Evolutionary conservation across 2,797 vertebrate species (phyloP), one percentile per base, ranked within the genome.

Genomic region (Sphenopsis melanotis): DNA sequence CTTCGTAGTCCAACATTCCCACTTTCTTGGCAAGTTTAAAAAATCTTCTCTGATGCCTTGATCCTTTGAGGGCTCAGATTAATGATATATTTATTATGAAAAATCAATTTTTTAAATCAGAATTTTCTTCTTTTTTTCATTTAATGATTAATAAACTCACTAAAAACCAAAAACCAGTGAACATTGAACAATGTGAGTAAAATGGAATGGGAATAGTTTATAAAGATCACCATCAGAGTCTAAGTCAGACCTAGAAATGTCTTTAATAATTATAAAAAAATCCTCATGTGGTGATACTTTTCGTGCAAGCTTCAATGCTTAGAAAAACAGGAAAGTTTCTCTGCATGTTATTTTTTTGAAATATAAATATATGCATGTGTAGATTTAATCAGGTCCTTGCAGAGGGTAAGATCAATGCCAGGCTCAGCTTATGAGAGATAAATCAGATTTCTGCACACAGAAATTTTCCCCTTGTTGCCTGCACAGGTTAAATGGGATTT

Each of bases 251-350:
- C 27, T 60, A 27, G 56, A 90, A 82, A 83, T 34, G 24, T 36
- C 47, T 63, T 30, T 69, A 22, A 53, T 68, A 84, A 88, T 70
- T 36, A 53, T 12, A 41, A 12, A 1, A 50, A 52, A 41, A 30
- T 9, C 47, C 34, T 68, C 24, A 39, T 26, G 23, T 29, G 12
- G 53, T 90, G 82, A 91, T 93, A 90, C 72, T 78, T 85, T 94
- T 97, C 94, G 71, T 96, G 89, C 63, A 60, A 41, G 46, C 63
- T 68, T 87, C 6, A 10, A n/a, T 42, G 46, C 83, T 78, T 42
- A 81, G 91, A 74, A 96, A 97, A 96, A 65, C 95, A 97, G 95
- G 82, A 93, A 97, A 74, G 83, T 86, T 80, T 64, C 56, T 77
- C 82, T 7, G 15, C 11, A 6, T 57, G 9, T 27, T 50, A 15